phyloP scores from a whole-genome alignment of 2,113 vertebrate genomes.

The Seriola dumerili region DNA sequence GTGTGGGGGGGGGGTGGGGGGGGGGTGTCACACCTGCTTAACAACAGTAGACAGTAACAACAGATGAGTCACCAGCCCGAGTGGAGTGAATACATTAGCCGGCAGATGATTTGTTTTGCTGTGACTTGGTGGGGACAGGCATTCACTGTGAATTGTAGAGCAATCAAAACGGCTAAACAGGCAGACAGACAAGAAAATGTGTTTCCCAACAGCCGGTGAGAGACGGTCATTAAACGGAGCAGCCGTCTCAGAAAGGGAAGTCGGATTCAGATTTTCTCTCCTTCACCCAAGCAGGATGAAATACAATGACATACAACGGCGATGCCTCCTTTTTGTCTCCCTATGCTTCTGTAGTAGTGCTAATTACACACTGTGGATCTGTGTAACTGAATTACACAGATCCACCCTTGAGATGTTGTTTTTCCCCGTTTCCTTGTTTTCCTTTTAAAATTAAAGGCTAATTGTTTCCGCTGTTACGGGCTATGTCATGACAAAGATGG shows the following conservation, averaged over 20 bases:
- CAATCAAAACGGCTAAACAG: not conserved
- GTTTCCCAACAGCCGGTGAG: not conserved
- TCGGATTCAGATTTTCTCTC: conserved; percentile 3
- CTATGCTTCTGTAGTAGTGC: not conserved
- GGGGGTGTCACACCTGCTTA: conserved; percentile 47
- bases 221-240: conserved; percentile 3
- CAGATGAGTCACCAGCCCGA: conserved; percentile 59
- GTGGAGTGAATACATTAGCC: conserved; percentile 49
- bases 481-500: no score
- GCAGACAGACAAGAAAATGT: not conserved
- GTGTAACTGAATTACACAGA: no score
- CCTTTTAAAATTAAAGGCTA: no score
- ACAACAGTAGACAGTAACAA: conserved; percentile 37
- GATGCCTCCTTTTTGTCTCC: not conserved
- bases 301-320: not conserved
- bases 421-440: no score
- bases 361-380: no score
- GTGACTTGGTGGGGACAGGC: conserved; percentile 20
- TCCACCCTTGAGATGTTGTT: no score
- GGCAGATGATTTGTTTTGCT: conserved; percentile 52
- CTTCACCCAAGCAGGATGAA: not conserved
- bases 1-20: conserved; percentile 4
- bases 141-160: conserved; percentile 22
- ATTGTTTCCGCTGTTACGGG: no score
- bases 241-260: not conserved